phyloP scores from a whole-genome alignment of 2,797 vertebrate genomes.

The Yasuhikotakia modesta region DNA sequence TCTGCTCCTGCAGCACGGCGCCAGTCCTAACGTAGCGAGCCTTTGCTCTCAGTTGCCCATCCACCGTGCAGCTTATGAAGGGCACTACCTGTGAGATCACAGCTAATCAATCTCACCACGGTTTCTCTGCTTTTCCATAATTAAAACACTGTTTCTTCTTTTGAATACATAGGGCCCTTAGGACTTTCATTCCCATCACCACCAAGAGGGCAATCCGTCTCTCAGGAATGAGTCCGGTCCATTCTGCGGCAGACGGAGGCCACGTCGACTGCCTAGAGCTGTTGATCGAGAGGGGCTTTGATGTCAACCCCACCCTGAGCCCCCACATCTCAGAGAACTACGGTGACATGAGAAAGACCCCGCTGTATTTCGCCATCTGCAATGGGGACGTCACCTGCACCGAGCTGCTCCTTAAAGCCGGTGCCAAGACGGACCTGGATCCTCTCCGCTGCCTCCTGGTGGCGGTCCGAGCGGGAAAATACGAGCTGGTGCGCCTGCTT shows the following conservation, averaged over 20 bases:
- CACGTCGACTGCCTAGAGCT: slow-evolving; percentile 82
- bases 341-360: slow-evolving; percentile 77
- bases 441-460: slow-evolving; percentile 84
- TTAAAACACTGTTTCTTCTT: background rate
- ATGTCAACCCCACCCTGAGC: slow-evolving; percentile 79
- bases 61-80: slow-evolving; percentile 85
- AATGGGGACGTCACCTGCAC: slow-evolving; percentile 82
- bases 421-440: slow-evolving; percentile 81
- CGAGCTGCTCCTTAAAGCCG: slow-evolving; percentile 78
- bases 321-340: slow-evolving; percentile 79
- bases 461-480: slow-evolving; percentile 79
- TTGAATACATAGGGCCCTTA: slow-evolving; percentile 74
- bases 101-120: background rate
- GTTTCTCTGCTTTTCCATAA: background rate
- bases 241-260: slow-evolving; percentile 85
- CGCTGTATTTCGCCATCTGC: slow-evolving; percentile 82
- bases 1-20: slow-evolving; percentile 83
- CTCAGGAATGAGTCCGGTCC: slow-evolving; percentile 82
- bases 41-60: slow-evolving; percentile 83
- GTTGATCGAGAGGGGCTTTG: slow-evolving; percentile 79
- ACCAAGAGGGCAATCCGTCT: slow-evolving; percentile 79
- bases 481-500: slow-evolving; percentile 81
- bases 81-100: slow-evolving; percentile 84
- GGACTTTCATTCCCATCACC: slow-evolving; percentile 83
- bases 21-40: slow-evolving; percentile 82